phyloP scores from a whole-genome alignment of 1,140 invertebrate species.

The Drosophila triauraria region DNA sequence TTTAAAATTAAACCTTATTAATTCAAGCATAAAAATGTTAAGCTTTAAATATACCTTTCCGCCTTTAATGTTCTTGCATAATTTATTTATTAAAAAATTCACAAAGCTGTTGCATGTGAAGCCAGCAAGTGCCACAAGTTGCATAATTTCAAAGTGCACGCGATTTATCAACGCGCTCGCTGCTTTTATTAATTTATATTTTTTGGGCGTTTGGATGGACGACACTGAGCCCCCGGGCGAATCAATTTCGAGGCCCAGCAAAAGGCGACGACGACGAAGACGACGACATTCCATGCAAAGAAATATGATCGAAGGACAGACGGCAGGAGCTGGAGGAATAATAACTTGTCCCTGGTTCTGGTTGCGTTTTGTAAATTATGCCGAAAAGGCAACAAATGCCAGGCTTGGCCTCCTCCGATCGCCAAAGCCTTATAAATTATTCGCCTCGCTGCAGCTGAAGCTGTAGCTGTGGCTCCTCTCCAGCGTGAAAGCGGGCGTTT shows the following conservation, averaged over 20 bases:
- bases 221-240: slow-evolving; percentile 30
- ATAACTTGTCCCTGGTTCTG: slow-evolving; percentile 52
- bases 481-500: slow-evolving; percentile 75
- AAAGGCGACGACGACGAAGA: slow-evolving; percentile 34
- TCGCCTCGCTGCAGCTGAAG: slow-evolving; percentile 2
- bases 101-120: slow-evolving; percentile 42
- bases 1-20: not conserved
- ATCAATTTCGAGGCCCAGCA: slow-evolving; percentile 38
- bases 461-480: slow-evolving; percentile 9
- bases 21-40: not conserved
- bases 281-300: slow-evolving; percentile 63
- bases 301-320: slow-evolving; percentile 63
- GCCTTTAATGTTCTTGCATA: slow-evolving; percentile 34
- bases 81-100: slow-evolving; percentile 47
- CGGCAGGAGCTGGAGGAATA: slow-evolving; percentile 27
- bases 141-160: slow-evolving; percentile 57
- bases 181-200: slow-evolving; percentile 56
- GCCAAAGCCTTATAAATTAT: slow-evolving; percentile 66
- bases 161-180: slow-evolving; percentile 51
- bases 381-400: slow-evolving; percentile 49
- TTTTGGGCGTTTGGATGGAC: slow-evolving; percentile 44
- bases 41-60: not conserved
- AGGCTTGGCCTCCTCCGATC: slow-evolving; percentile 26
- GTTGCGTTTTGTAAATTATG: slow-evolving; percentile 66
- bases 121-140: slow-evolving; percentile 64